Base-by-base conservation (phyloP, 2,113 vertebrate genomes). In the Mustelus asterias region DNA sequence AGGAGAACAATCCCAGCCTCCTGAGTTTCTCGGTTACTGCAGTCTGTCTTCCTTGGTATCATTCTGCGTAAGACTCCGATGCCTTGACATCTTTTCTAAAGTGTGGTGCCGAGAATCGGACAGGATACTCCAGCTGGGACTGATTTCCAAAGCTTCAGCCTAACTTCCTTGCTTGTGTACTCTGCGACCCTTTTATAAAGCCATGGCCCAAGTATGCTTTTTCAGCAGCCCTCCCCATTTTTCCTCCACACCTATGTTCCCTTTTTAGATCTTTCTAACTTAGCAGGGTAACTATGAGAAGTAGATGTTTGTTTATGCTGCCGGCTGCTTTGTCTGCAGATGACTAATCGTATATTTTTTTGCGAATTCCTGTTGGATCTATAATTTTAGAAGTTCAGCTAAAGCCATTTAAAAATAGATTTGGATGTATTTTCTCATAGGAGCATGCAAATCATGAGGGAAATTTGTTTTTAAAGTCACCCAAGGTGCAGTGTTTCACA, bases 301-400 rank as follows among this genome's bases (percentile, higher is more conserved):
- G 41, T 69, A 41, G 70, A 48, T 94, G 67, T 70, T 48, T 94
- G 67, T 94, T 94, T 69, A 69, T 48, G 93, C 67, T 94, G 41
- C 93, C 29, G 93, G 67, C 41, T 94, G 37, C 41, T 44, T 94
- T 48, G 86, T 89, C 48, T 44, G n/a, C 93, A 94, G 93, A 29
- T 69, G 93, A 94, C 67, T 94, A 41, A 69, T 72, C 22, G 16
- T 93, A 16, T 63, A 54, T n/a, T 63, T 63, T 11, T 93, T 37
- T 33, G 65, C n/a, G 60, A 93, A 65, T 65, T 93, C 60, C 58
- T 93, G 89, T 94, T 94, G 93, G 67, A 26, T 94, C 9, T 94
- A 44, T 94, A 94, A 94, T 94, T 94, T 94, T 94, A 48, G 93
- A 44, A 94, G 70, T 94, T 24, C 67, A 70, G 20, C 20, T 65